phyloP scores from a whole-genome alignment of 2,113 vertebrate species.

The Ctenodactylus gundi region DNA sequence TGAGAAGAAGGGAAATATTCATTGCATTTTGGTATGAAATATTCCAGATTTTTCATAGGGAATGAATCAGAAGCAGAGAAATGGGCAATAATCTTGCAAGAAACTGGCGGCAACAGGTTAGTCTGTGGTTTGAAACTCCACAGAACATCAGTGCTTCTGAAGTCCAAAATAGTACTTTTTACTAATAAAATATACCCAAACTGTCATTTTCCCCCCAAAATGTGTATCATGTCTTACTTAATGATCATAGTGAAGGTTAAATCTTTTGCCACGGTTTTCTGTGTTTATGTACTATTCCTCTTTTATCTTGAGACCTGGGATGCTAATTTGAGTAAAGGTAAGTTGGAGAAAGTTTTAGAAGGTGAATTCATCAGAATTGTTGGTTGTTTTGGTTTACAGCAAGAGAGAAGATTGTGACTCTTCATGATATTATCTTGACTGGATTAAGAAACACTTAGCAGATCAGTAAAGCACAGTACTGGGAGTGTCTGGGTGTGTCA shows the following conservation, averaged over 20 bases:
- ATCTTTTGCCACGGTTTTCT: not conserved
- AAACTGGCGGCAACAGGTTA: not conserved
- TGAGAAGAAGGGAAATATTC: slow-evolving; percentile 18
- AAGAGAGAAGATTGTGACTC: not conserved
- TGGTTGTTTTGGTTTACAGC: not conserved
- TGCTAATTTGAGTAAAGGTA: slow-evolving; percentile 37
- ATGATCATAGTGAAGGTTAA: not conserved
- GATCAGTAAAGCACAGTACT: not conserved
- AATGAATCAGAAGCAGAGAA: slow-evolving; percentile 19
- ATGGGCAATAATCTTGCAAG: not conserved
- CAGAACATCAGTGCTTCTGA: not conserved
- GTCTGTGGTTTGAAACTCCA: not conserved
- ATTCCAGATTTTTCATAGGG: slow-evolving; percentile 27
- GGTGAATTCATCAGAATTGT: not conserved
- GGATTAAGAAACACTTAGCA: not conserved
- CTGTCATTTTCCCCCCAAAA: not conserved
- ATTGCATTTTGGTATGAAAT: slow-evolving; percentile 11
- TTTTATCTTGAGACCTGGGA: not conserved
- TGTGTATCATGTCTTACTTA: not conserved
- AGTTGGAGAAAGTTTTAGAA: slow-evolving; percentile 37
- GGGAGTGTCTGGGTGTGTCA: not conserved
- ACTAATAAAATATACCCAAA: not conserved
- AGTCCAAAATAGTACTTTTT: slow-evolving; percentile 17
- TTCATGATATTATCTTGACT: not conserved
- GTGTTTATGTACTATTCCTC: not conserved